These are phyloP conservation scores for Megalopta genalis DNA, from an alignment of 1,140 invertebrate species.

Conservation along the genomic window DNA sequence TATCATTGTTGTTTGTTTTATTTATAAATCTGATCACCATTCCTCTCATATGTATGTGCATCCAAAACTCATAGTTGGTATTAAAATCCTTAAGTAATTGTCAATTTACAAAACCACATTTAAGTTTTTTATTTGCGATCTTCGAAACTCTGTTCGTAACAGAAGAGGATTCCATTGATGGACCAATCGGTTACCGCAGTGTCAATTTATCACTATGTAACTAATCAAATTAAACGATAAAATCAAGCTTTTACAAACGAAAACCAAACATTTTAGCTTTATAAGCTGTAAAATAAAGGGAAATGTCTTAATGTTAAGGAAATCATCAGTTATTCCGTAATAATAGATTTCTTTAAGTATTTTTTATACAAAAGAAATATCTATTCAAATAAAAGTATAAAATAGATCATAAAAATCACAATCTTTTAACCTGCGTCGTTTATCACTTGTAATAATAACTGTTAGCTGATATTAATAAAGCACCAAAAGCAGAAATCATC, in stretches of 20 bases:
- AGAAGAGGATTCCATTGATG: slow-evolving; percentile 9
- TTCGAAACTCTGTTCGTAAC: slow-evolving; percentile 24
- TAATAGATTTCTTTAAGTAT: slow-evolving; percentile 45
- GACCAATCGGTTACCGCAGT: background rate
- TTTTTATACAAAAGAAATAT: slow-evolving; percentile 52
- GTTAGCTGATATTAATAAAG: slow-evolving; percentile 56
- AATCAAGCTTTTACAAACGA: slow-evolving; percentile 11
- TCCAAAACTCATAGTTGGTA: slow-evolving; percentile 32
- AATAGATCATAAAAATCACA: slow-evolving; percentile 59
- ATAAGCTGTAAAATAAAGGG: slow-evolving; percentile 40
- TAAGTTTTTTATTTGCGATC: slow-evolving; percentile 22
- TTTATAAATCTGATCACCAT: slow-evolving; percentile 54
- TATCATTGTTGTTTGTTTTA: slow-evolving; percentile 41
- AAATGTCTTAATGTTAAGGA: slow-evolving; percentile 45
- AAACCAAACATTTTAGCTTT: slow-evolving; percentile 2
- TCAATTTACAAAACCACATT: slow-evolving; percentile 46
- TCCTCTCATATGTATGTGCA: slow-evolving; percentile 39
- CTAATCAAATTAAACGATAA: slow-evolving; percentile 7
- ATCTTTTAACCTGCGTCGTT: slow-evolving; percentile 41
- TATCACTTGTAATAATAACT: slow-evolving; percentile 48
- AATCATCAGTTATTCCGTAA: slow-evolving; percentile 47
- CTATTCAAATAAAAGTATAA: slow-evolving; percentile 50
- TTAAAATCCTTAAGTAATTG: slow-evolving; percentile 41
- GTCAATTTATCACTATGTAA: slow-evolving; percentile 24
- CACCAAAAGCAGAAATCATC: slow-evolving; percentile 48